Percentiles rank a stretch among this genome's conserved stretches.
These are phyloP conservation scores for Pangasius krempfi DNA, from an alignment of 2,797 vertebrate genomes.

Conservation along the genomic window DNA sequence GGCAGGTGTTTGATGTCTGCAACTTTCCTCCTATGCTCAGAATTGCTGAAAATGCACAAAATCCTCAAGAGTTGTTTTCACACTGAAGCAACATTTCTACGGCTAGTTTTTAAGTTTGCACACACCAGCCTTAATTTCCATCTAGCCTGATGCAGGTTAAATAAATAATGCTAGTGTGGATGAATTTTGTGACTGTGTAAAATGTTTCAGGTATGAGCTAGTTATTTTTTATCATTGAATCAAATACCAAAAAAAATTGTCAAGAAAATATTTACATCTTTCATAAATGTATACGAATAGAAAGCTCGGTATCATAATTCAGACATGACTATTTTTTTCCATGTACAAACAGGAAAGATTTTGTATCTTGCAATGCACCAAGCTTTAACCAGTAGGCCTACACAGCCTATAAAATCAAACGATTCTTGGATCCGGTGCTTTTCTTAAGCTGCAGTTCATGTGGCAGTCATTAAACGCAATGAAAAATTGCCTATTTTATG, in stretches of 20 bases:
- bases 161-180: background rate
- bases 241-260: background rate
- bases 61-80: conserved; percentile 30
- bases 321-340: background rate
- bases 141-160: background rate
- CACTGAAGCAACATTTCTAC: background rate
- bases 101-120: background rate
- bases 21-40: conserved; percentile 16
- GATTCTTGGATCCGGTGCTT: background rate
- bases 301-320: background rate
- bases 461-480: conserved; percentile 2
- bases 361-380: background rate
- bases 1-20: conserved; percentile 24
- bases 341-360: background rate
- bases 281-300: background rate
- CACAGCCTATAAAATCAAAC: background rate
- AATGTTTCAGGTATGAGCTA: background rate
- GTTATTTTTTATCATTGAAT: background rate
- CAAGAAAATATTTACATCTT: background rate
- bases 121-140: conserved; percentile 3
- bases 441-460: background rate
- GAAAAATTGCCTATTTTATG: conserved; percentile 11
- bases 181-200: background rate
- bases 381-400: background rate
- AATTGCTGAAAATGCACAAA: conserved; percentile 39